A percentile compares a stretch with the other conserved stretches of the same genome.
Conservation (phyloP, 2,888 invertebrate genomes). For the Calephelis perditalis region DNA sequence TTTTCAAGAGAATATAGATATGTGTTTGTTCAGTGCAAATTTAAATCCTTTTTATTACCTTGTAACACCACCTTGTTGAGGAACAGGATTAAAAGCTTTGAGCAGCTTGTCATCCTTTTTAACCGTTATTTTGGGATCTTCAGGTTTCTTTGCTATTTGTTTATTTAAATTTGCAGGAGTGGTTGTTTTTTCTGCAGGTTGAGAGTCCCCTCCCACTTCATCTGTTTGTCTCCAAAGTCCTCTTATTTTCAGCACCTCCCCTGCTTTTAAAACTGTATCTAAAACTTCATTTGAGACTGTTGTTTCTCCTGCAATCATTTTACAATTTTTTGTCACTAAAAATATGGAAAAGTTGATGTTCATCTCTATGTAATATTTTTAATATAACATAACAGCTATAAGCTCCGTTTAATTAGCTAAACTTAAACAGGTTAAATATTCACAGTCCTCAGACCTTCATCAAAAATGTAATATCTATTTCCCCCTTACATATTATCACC, state of each 20-base stretch:
- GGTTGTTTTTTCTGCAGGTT: conserved; percentile 49
- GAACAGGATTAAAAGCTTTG: conserved; percentile 57
- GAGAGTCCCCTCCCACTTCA: conserved; percentile 52
- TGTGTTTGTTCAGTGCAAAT: too few species aligned
- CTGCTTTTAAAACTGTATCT: conserved; percentile 88
- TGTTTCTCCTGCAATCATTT: conserved; percentile 79
- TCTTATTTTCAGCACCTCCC: conserved; percentile 88
- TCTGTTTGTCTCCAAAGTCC: conserved; percentile 87
- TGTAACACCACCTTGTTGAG: conserved; percentile 42
- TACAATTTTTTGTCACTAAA: too few species aligned
- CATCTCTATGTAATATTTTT: too few species aligned
- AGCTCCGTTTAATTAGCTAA: too few species aligned
- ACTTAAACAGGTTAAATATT: too few species aligned
- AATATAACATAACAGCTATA: too few species aligned
- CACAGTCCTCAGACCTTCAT: too few species aligned
- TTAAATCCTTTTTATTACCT: not conserved
- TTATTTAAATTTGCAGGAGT: conserved; percentile 47
- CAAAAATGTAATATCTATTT: too few species aligned
- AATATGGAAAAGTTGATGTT: too few species aligned
- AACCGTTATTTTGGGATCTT: conserved; percentile 60
- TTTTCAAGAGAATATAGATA: too few species aligned
- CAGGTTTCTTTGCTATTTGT: conserved; percentile 50
- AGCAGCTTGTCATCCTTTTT: conserved; percentile 73
- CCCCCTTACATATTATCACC: too few species aligned
- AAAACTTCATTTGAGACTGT: conserved; percentile 91